Evolutionary conservation across 2,888 invertebrate genomes (phyloP), one percentile per base, ranked within the genome.

Genomic region (Lycaena phlaeas): DNA sequence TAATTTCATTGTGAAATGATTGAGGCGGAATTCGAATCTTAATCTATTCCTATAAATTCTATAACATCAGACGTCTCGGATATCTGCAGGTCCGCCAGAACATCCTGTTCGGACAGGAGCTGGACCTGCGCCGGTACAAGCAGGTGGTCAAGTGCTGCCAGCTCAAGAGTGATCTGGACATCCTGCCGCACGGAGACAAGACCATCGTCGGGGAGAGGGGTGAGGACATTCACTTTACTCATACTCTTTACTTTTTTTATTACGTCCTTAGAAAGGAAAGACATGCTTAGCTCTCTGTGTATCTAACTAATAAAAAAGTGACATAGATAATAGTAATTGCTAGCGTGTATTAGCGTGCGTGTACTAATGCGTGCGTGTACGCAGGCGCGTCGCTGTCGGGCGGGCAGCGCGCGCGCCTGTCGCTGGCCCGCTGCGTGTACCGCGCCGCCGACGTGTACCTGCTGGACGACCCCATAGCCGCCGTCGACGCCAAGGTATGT

Each of bases 181-280:
- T 88, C 37, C 67, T 92, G 48, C 82, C 88, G 0, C 77, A 88
- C 44, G 90, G 90, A 0, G 91, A 92, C 51, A 79, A 85, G 49
- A 90, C 90, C 1, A 59, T 89, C 3, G 89, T 92, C 0, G 91
- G 91, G 1, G 91, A 92, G 52, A 72, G 90, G 54, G 92, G 85
- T 85, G 26, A 51, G 52, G n/a, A n/a, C n/a, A n/a, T n/a, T n/a
- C n/a, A n/a, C n/a, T n/a, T n/a, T n/a, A n/a, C n/a, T n/a, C n/a
- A n/a, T n/a, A n/a, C n/a, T n/a, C n/a, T n/a, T n/a, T n/a, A n/a
- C n/a, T n/a, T n/a, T n/a, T n/a, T n/a, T n/a, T n/a, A n/a, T n/a
- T n/a, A n/a, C n/a, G n/a, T n/a, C n/a, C n/a, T n/a, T n/a, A n/a
- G n/a, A n/a, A n/a, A n/a, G n/a, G n/a, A n/a, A n/a, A n/a, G n/a